These are phyloP conservation scores for Passer domesticus DNA, from an alignment of 2,113 vertebrate genomes.

Conservation along the genomic window DNA sequence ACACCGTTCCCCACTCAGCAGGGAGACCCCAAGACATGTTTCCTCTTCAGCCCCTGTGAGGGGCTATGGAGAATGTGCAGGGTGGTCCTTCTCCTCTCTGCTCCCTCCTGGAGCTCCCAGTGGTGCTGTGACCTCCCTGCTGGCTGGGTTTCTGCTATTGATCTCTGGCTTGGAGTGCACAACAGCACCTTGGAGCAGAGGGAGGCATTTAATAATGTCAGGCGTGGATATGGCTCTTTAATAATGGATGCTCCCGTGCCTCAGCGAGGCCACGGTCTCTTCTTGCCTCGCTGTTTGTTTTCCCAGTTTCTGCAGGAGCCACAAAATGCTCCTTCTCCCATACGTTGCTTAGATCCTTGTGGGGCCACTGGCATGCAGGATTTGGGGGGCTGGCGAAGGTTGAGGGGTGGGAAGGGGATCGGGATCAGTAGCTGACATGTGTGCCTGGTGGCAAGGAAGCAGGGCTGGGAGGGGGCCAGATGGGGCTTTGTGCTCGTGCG, in stretches of 20 bases:
- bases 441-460: background rate
- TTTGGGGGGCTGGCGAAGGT: background rate
- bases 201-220: constrained; percentile 63
- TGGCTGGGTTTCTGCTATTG: constrained; percentile 16
- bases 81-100: background rate
- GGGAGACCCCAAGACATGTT: fast-evolving
- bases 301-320: fast-evolving
- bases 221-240: background rate
- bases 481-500: background rate
- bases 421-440: background rate
- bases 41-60: background rate
- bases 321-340: background rate
- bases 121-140: background rate
- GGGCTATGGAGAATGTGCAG: fast-evolving
- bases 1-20: background rate
- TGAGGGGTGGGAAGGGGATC: background rate
- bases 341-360: background rate
- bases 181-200: background rate
- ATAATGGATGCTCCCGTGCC: constrained; percentile 12
- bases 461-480: constrained; percentile 15
- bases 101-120: background rate
- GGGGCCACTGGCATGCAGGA: background rate
- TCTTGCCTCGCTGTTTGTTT: background rate
- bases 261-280: background rate
- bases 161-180: background rate